phyloP scores from a whole-genome alignment of 2,113 vertebrate species.

The Gadus chalcogrammus region DNA sequence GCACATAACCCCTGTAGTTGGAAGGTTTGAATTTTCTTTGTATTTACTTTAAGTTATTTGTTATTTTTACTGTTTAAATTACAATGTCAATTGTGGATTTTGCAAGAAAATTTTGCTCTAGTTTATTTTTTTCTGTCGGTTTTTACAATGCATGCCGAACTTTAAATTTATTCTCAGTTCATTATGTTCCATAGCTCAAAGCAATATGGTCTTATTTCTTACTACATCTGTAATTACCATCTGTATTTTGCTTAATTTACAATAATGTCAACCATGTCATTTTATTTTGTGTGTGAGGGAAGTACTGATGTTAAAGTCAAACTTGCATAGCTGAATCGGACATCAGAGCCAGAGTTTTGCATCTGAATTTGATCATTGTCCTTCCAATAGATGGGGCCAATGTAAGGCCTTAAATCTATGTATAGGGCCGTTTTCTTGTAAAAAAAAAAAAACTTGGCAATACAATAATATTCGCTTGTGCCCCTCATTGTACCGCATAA shows the following conservation, averaged over 20 bases:
- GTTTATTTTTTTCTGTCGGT: slow-evolving; percentile 26
- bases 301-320: slow-evolving; percentile 13
- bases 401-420: slow-evolving; percentile 3
- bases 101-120: slow-evolving; percentile 52
- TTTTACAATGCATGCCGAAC: slow-evolving; percentile 55
- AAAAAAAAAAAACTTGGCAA: slow-evolving; percentile 34
- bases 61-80: slow-evolving; percentile 44
- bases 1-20: slow-evolving; percentile 44
- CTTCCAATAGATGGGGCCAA: slow-evolving; percentile 6
- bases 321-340: slow-evolving; percentile 41
- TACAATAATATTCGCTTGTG: slow-evolving; percentile 31
- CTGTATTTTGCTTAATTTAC: slow-evolving; percentile 64
- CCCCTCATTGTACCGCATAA: slow-evolving; percentile 35
- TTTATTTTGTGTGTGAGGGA: slow-evolving; percentile 48
- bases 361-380: slow-evolving; percentile 26
- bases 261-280: slow-evolving; percentile 55
- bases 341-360: slow-evolving; percentile 34
- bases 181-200: slow-evolving; percentile 55
- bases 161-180: slow-evolving; percentile 26
- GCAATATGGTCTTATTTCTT: slow-evolving; percentile 48
- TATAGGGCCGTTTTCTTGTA: slow-evolving; percentile 15
- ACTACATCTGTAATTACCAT: slow-evolving; percentile 63
- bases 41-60: slow-evolving; percentile 70
- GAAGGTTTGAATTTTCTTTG: slow-evolving; percentile 56
- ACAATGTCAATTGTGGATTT: slow-evolving; percentile 48